A percentile compares a stretch with the other conserved stretches of the same genome.
Evolutionary conservation across 2,797 vertebrate species (phyloP).

Genomic region (Silurus aristotelis): DNA sequence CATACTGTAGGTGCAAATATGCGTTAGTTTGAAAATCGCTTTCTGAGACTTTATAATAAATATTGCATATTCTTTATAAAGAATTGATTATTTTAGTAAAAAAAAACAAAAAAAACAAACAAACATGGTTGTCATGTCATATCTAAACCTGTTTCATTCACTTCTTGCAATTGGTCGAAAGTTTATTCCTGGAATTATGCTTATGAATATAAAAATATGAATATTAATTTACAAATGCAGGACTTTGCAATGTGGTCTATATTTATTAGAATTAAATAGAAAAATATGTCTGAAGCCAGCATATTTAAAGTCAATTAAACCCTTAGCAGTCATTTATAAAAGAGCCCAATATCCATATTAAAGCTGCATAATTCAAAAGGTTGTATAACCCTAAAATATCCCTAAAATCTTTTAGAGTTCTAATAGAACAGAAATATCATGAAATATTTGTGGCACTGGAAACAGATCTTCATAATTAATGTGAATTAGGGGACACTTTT

Average conservation of each 20-base stretch:
- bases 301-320: neutral
- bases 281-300: neutral
- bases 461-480: neutral
- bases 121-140: too few relatives aligned
- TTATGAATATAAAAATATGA: too few relatives aligned
- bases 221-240: neutral
- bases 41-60: too few relatives aligned
- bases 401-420: neutral
- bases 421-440: neutral
- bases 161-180: too few relatives aligned
- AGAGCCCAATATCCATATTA: neutral
- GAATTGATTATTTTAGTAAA: too few relatives aligned
- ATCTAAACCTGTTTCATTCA: too few relatives aligned
- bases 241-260: neutral
- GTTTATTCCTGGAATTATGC: too few relatives aligned
- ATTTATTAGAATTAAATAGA: neutral
- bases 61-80: too few relatives aligned
- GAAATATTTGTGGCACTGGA: neutral
- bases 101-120: too few relatives aligned
- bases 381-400: neutral
- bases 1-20: too few relatives aligned
- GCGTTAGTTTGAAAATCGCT: too few relatives aligned
- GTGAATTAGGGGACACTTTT: neutral
- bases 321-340: neutral
- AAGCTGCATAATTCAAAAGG: neutral